Evolutionary conservation across 2,888 invertebrate species (phyloP), one percentile per base, ranked within the genome.

Genomic region (Epirrhoe alternata): DNA sequence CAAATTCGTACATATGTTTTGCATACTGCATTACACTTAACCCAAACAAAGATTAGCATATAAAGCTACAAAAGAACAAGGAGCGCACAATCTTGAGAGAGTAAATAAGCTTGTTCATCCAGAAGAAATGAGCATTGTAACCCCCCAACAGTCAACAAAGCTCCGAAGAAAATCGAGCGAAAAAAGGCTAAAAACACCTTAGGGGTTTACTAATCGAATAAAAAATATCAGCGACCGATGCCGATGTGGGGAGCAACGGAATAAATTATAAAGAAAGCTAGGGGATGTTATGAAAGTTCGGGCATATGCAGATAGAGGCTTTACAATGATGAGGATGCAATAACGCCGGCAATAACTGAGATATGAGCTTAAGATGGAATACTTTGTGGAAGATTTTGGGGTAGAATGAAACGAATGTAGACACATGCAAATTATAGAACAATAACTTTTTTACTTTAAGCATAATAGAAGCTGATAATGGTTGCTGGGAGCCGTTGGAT

Each of bases 121-220:
- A 90, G 87, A 90, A 90, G 91, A 90, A 93, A 92, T 89, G 90
- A 92, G 88, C 88, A 90, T 88, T 86, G 87, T 85, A 86, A 88
- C 92, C 90, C 91, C 74, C 85, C 88, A 92, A 89, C 90, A 92
- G 92, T 92, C 92, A 92, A 93, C 92, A 92, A 92, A 91, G 92
- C 92, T 90, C 90, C 87, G 91, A 93, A 92, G 93, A 93, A 94
- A 94, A 93, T 93, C 92, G 92, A 92, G 89, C 93, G 92, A 93
- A 93, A 94, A 93, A 94, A 92, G 92, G 91, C 93, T 93, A 94
- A 94, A 94, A 94, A 93, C 93, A 93, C 94, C 94, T 94, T 90
- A 88, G 94, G 94, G 94, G 93, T 92, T 93, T 93, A 92, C 94
- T 94, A 94, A 94, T 94, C 94, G 94, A 94, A 94, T 94, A 94